phyloP scores from a whole-genome alignment of 2,888 invertebrate genomes.

The Tetrapedia diversipes region DNA sequence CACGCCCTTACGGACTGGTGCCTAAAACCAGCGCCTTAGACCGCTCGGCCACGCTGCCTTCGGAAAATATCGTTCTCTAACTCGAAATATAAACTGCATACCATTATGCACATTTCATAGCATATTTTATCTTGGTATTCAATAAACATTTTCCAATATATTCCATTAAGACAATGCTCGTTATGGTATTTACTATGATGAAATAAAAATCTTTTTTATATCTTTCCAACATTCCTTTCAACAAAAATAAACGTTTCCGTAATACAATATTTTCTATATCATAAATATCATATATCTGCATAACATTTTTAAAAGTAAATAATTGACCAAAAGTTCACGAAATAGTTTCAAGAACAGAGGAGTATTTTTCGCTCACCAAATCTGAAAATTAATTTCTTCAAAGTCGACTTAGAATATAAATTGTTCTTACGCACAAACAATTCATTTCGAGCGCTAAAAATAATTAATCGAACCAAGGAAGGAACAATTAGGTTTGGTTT shows the following conservation, averaged over 20 bases:
- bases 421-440: not conserved
- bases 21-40: constrained; percentile 88
- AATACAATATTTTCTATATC: not conserved
- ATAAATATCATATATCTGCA: not conserved
- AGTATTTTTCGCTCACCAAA: not conserved
- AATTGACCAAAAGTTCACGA: not conserved
- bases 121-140: not conserved
- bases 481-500: too few relatives aligned
- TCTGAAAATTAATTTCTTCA: too few relatives aligned
- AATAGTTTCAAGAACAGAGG: too few relatives aligned
- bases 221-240: not conserved
- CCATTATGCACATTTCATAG: constrained; percentile 3
- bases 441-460: not conserved
- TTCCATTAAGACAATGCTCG: fast-evolving
- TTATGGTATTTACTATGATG: not conserved
- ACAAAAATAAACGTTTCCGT: not conserved
- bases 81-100: not conserved
- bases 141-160: not conserved
- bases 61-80: constrained; percentile 32
- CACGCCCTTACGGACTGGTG: constrained; percentile 87
- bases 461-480: constrained; percentile 30
- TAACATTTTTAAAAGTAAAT: not conserved
- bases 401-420: too few relatives aligned
- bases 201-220: not conserved
- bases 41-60: constrained; percentile 86